Evolutionary conservation across 2,113 vertebrate species (phyloP), one percentile per base, ranked within the genome.

Genomic region (Mus spicilegus): DNA sequence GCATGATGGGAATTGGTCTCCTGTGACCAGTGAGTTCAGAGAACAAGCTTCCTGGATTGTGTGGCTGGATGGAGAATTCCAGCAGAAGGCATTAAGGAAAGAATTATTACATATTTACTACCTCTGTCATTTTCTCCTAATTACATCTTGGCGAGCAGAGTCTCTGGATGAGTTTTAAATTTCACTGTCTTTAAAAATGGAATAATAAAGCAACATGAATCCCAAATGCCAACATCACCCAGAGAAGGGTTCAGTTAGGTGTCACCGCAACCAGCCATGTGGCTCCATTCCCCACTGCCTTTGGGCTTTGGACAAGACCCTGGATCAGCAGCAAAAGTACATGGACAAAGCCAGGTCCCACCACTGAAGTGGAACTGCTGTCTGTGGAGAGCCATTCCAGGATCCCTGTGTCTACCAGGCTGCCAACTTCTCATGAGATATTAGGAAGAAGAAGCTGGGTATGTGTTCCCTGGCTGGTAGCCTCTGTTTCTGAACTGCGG

Each of bases 101-200:
- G 92, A 97, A 96, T 97, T 97, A 97, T 95, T 95, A 95, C 90
- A 96, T 96, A 97, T 98, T 97, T 97, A 97, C 96, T 96, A 93
- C 95, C 95, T 97, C 96, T 96, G 94, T 96, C 95, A 95, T 97
- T 97, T 97, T 97, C 95, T 97, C 89, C 94, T 97, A 97, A 97
- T 98, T 97, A 97, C 80, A 89, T 96, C 97, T 98, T 98, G 97
- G 97, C 95, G 92, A 97, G 96, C 42, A 76, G 49, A 87, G 82
- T 61, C 69, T 97, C 95, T 97, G 92, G 94, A 96, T 89, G 95
- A 95, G 96, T 92, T 96, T 98, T 97, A 95, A 97, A 96, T 96
- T 95, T 97, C 94, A 46, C 36, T 75, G 91, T 95, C 96, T 97
- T 97, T 95, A 87, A 95, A 97, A 93, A 89, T 95, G 89, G 93